A percentile compares a stretch with the other conserved stretches of the same genome.
Evolutionary conservation across 1,140 invertebrate genomes (phyloP).

Genomic region (Caenorhabditis latens): DNA sequence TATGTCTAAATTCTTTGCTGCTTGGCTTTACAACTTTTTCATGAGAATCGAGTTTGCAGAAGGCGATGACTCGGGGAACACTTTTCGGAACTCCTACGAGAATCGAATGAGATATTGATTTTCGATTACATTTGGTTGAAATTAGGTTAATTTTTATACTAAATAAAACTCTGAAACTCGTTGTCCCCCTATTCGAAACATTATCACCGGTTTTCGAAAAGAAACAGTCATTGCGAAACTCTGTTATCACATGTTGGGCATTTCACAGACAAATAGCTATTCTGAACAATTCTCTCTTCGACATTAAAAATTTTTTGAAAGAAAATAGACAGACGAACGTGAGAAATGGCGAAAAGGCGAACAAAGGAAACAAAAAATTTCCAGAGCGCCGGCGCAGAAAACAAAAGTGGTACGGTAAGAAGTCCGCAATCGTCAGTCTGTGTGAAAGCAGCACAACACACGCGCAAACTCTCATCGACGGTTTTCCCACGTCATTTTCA

Average conservation of each 20-base stretch:
- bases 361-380: background rate
- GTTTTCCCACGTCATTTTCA: constrained; percentile 23
- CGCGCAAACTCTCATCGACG: background rate
- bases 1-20: background rate
- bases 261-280: background rate
- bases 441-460: background rate
- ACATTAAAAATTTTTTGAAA: background rate
- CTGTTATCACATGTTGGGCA: too few relatives aligned
- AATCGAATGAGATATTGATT: background rate
- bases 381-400: background rate
- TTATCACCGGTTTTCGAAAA: too few relatives aligned
- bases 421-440: constrained; percentile 11
- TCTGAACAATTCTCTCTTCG: background rate
- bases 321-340: background rate
- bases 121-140: background rate
- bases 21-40: constrained; percentile 3
- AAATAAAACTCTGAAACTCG: too few relatives aligned
- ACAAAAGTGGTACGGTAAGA: background rate
- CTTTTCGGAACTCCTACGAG: background rate
- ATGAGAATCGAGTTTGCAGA: background rate
- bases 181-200: too few relatives aligned
- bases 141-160: background rate
- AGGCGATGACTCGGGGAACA: background rate
- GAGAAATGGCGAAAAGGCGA: constrained; percentile 10
- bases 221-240: too few relatives aligned